Evolutionary conservation across 2,797 vertebrate genomes (phyloP), one percentile per base, ranked within the genome.

Genomic region (Rhyacichthys aspro): DNA sequence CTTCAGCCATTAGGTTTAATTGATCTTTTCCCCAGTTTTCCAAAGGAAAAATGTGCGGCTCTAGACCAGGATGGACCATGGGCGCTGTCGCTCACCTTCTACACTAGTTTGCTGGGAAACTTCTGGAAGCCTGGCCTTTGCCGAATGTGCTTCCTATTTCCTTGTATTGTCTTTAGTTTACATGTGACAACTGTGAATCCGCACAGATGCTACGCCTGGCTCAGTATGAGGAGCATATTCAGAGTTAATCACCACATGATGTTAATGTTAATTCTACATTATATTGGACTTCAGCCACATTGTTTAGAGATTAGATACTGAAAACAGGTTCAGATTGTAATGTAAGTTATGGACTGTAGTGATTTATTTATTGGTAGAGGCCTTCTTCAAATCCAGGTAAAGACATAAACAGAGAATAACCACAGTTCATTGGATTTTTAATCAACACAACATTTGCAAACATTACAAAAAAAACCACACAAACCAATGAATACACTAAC

Each of bases 101-200:
- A 47, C 61, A 49, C 76, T 32, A 1, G 55, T 43, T 59, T 47
- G 74, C 41, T 66, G 83, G 50, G 72, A 80, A 83, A 67, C 73
- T 56, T 86, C 78, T 88, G 82, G 76, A 83, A 55, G 59, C 58
- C 59, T 34, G 52, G 44, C 10, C 42, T 57, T 0, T 43, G 57
- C 38, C 41, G 16, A 11, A 52, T 81, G 76, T 33, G 78, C 76
- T 85, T 90, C 89, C 89, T 80, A 86, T 84, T 90, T 90, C 89
- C 89, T 85, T 81, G 72, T 57, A 90, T 90, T 90, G 89, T 90
- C 72, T 78, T 63, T 45, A 33, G 70, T 61, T 74, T 71, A 62
- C 49, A 34, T 80, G 12, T 78, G 53, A 63, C 43, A 72, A 75
- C 9, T 28, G 53, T 43, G 23, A 52, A 61, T 67, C 58, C 59